Evolutionary conservation across 2,797 vertebrate genomes (phyloP).

Genomic region (Serranus cabrilla): DNA sequence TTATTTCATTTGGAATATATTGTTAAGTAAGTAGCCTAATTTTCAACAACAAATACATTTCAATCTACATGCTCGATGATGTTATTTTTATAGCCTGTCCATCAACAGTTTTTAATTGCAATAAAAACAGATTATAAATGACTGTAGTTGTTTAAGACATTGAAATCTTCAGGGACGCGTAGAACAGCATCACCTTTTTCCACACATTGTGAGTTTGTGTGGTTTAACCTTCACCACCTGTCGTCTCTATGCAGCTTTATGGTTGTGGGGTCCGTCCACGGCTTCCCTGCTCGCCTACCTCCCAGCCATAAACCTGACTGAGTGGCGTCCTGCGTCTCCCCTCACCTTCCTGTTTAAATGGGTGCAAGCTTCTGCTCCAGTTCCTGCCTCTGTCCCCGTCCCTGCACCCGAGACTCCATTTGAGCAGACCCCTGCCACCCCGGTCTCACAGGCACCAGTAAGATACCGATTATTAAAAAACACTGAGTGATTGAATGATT

Average conservation of each 20-base stretch:
- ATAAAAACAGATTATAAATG: no score
- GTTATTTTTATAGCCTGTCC: no score
- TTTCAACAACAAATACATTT: no score
- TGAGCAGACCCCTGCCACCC: slow-evolving; percentile 55
- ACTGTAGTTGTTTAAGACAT: no score
- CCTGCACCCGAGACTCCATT: slow-evolving; percentile 69
- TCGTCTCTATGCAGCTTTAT: slow-evolving; percentile 75
- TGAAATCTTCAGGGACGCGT: no score
- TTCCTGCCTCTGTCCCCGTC: slow-evolving; percentile 50
- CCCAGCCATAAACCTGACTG: slow-evolving; percentile 87
- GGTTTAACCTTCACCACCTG: slow-evolving; percentile 3
- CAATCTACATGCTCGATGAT: no score
- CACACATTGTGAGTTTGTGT: neutral
- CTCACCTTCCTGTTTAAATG: slow-evolving; percentile 60
- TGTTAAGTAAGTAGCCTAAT: no score
- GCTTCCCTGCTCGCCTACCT: slow-evolving; percentile 84
- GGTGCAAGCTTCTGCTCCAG: slow-evolving; percentile 62
- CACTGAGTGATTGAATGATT: neutral
- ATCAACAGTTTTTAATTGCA: no score
- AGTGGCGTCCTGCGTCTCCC: slow-evolving; percentile 71
- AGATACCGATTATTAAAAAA: slow-evolving; percentile 16
- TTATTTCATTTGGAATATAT: no score
- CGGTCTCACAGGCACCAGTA: slow-evolving; percentile 72
- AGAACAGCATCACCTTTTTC: no score
- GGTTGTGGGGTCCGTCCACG: slow-evolving; percentile 85